A percentile compares a stretch with the other conserved stretches of the same genome.
Evolutionary conservation across 2,888 invertebrate genomes (phyloP).

Genomic region (Eupeodes luniger): DNA sequence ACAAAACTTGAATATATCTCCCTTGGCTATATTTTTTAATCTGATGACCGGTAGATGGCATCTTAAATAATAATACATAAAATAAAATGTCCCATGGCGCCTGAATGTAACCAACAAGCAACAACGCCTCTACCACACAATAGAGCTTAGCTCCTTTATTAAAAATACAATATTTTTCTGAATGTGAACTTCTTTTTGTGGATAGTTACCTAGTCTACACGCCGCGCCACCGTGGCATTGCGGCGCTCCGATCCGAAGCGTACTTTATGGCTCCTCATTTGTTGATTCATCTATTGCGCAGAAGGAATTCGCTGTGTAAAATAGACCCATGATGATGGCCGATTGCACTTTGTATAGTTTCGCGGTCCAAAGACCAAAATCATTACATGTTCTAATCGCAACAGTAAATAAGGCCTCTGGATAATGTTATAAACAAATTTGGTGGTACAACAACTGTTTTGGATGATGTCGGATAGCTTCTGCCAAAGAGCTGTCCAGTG

Average conservation of each 20-base stretch:
- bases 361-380: slow-evolving; percentile 60
- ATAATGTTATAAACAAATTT: slow-evolving; percentile 63
- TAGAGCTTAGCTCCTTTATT: background rate
- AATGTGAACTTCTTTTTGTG: background rate
- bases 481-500: slow-evolving; percentile 18
- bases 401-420: slow-evolving; percentile 70
- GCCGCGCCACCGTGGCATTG: no score
- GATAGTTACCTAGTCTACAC: no score
- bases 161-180: background rate
- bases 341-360: slow-evolving; percentile 7
- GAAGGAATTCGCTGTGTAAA: slow-evolving; percentile 1
- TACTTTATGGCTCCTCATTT: slow-evolving; percentile 66
- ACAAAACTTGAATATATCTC: background rate
- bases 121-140: slow-evolving; percentile 41
- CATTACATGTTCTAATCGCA: slow-evolving; percentile 72
- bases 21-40: slow-evolving; percentile 39
- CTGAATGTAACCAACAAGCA: slow-evolving; percentile 24
- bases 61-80: slow-evolving; percentile 19
- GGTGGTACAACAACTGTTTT: slow-evolving; percentile 50
- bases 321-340: background rate
- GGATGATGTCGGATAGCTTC: slow-evolving; percentile 46
- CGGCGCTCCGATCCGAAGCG: slow-evolving; percentile 4
- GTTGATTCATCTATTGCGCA: slow-evolving; percentile 60
- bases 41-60: slow-evolving; percentile 34
- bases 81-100: slow-evolving; percentile 67